These are phyloP conservation scores for Chiroxiphia lanceolata DNA, from an alignment of 2,797 vertebrate species.

Conservation along the genomic window DNA sequence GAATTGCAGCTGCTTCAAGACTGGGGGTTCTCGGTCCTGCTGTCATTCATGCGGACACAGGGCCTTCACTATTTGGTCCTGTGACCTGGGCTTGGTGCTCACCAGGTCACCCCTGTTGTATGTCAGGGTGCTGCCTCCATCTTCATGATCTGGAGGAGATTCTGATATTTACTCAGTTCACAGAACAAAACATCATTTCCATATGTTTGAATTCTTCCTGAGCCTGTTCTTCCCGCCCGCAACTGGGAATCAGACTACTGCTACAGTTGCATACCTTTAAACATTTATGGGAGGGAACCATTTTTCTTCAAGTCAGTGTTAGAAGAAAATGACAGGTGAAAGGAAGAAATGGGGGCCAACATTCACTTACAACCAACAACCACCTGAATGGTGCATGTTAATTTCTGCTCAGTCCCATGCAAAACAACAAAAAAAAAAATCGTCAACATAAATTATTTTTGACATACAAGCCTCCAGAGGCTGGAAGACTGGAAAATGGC, in stretches of 20 bases:
- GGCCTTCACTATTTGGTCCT: not conserved
- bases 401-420: not conserved
- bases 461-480: not conserved
- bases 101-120: not conserved
- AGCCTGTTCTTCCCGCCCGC: not conserved
- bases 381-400: not conserved
- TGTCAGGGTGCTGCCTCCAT: not conserved
- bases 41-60: not conserved
- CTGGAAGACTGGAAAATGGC: not conserved
- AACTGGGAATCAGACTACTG: not conserved
- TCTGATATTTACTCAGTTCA: not conserved
- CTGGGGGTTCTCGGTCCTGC: not conserved
- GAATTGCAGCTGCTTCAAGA: constrained; percentile 13
- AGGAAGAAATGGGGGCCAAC: not conserved
- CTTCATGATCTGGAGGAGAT: not conserved
- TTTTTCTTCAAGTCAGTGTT: not conserved
- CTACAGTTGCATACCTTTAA: not conserved
- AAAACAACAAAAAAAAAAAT: accelerated
- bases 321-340: not conserved
- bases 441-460: not conserved
- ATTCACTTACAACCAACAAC: not conserved
- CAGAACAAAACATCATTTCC: not conserved
- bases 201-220: not conserved
- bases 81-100: not conserved
- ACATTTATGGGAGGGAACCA: not conserved